A percentile compares a stretch with the other conserved stretches of the same genome.
Evolutionary conservation across 2,888 invertebrate genomes (phyloP).

Genomic region (Deilephila elpenor): DNA sequence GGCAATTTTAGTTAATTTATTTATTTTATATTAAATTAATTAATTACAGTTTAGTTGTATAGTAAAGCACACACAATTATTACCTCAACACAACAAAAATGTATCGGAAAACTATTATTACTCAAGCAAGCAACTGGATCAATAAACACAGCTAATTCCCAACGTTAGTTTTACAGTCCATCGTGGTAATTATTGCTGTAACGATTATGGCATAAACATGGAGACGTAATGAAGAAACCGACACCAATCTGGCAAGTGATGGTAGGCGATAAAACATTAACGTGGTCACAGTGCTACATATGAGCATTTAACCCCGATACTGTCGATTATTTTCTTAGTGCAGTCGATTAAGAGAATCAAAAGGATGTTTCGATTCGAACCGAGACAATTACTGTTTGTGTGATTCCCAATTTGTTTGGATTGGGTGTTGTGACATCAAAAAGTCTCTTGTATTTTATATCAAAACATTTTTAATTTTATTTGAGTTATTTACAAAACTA

Average conservation of each 20-base stretch:
- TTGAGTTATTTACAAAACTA: too few relatives aligned
- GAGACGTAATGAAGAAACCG: not conserved
- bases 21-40: too few relatives aligned
- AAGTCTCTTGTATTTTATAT: too few relatives aligned
- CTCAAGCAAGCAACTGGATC: not conserved
- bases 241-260: constrained; percentile 14
- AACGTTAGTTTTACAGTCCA: constrained; percentile 15
- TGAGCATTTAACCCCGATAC: not conserved
- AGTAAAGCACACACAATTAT: not conserved
- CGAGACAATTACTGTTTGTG: too few relatives aligned
- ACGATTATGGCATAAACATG: not conserved
- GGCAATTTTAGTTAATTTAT: too few relatives aligned
- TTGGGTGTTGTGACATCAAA: too few relatives aligned
- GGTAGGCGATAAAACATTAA: constrained; percentile 12
- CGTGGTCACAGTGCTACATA: constrained; percentile 4
- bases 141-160: constrained; percentile 1
- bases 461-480: too few relatives aligned
- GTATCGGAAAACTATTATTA: not conserved
- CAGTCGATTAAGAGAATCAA: too few relatives aligned
- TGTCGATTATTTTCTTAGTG: not conserved
- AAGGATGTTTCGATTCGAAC: too few relatives aligned
- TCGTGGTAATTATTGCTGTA: constrained; percentile 11
- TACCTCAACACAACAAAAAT: not conserved
- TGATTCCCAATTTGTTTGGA: too few relatives aligned
- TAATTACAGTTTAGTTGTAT: too few relatives aligned